Evolutionary conservation across 2,888 invertebrate genomes (phyloP).

Genomic region (Sesia bembeciformis): DNA sequence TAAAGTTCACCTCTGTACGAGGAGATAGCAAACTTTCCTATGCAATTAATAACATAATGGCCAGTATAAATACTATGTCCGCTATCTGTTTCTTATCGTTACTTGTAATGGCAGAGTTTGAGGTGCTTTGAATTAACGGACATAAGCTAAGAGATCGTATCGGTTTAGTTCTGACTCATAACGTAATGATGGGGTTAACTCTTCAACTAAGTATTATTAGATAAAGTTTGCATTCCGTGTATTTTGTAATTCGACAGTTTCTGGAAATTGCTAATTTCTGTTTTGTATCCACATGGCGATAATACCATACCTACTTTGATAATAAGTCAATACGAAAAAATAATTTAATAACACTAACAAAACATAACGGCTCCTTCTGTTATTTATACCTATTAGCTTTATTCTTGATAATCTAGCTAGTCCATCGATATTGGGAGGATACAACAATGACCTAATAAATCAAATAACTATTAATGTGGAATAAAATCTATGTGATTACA

Average conservation of each 20-base stretch:
- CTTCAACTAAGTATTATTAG: conserved; percentile 36
- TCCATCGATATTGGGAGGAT: no score
- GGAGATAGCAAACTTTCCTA: conserved; percentile 1
- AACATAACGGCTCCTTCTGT: no score
- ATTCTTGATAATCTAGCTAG: no score
- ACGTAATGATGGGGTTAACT: conserved; percentile 47
- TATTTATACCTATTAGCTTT: no score
- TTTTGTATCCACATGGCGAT: neutral
- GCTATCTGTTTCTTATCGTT: conserved; percentile 8
- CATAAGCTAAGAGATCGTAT: conserved; percentile 26
- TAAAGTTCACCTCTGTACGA: no score
- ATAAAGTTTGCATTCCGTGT: conserved; percentile 37
- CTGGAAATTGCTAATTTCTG: conserved; percentile 6
- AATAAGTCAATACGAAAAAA: no score
- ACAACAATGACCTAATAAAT: no score
- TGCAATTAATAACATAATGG: neutral
- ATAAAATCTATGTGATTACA: no score
- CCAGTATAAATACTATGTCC: conserved; percentile 3
- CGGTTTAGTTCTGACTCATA: conserved; percentile 34
- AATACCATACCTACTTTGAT: no score
- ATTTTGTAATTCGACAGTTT: conserved; percentile 36
- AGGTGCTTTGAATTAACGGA: conserved; percentile 17
- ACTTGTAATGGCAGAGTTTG: conserved; percentile 24
- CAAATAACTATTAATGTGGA: no score
- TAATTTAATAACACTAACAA: no score